Evolutionary conservation across 2,888 invertebrate species (phyloP).

Genomic region (Dynastes grantii): DNA sequence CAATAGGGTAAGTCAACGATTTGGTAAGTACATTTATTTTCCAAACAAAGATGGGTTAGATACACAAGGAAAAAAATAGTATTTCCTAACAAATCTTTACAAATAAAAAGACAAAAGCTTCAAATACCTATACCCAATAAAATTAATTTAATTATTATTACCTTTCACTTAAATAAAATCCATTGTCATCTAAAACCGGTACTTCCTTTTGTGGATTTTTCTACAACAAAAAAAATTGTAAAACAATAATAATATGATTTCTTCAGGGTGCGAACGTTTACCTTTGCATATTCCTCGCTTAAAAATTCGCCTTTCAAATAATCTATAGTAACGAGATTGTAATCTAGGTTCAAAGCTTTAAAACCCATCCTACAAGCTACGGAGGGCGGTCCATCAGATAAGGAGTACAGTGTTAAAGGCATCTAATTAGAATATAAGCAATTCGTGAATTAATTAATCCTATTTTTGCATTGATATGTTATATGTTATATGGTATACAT

Average conservation of each 20-base stretch:
- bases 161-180: conserved; percentile 85
- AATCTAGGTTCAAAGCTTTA: conserved; percentile 77
- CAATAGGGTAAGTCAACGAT: no score
- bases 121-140: no score
- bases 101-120: background rate
- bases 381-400: conserved; percentile 86
- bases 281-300: conserved; percentile 80
- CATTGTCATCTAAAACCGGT: conserved; percentile 85
- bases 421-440: conserved; percentile 54
- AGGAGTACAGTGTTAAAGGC: conserved; percentile 80
- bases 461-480: no score
- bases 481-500: no score
- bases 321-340: conserved; percentile 79
- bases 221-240: conserved; percentile 69
- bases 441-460: background rate
- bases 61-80: no score
- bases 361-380: conserved; percentile 81
- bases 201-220: conserved; percentile 87
- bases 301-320: conserved; percentile 83
- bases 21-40: no score
- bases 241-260: conserved; percentile 4
- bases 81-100: no score
- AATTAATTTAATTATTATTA: conserved; percentile 52
- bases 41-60: no score
- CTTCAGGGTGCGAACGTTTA: conserved; percentile 63